These are phyloP conservation scores for Catharus bicknelli DNA, from an alignment of 2,113 vertebrate genomes.

Conservation along the genomic window DNA sequence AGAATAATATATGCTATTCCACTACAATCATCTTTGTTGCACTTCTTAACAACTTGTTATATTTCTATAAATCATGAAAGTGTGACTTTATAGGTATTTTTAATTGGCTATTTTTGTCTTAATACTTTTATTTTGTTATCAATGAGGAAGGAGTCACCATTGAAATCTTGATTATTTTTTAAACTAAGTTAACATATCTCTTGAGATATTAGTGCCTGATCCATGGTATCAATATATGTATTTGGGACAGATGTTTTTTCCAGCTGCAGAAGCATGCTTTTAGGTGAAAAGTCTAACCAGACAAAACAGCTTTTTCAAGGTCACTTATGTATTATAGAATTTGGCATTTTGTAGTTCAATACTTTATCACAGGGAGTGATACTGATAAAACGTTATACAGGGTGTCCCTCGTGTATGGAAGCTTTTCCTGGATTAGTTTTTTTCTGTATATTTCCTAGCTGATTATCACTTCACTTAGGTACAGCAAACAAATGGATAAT, in stretches of 20 bases:
- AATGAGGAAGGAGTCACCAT: background rate
- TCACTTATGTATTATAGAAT: background rate
- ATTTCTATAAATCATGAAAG: background rate
- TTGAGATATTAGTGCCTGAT: background rate
- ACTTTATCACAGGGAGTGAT: background rate
- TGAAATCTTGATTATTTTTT: background rate
- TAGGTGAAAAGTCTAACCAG: background rate
- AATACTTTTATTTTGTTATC: background rate
- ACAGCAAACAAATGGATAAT: background rate
- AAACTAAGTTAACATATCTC: background rate
- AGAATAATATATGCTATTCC: background rate
- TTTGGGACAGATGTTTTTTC: background rate
- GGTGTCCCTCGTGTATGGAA: background rate
- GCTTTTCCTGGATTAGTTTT: background rate
- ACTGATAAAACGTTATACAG: background rate
- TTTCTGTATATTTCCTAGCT: background rate
- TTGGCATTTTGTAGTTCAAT: background rate
- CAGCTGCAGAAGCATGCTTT: background rate
- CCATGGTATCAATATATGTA: background rate
- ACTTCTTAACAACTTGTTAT: background rate
- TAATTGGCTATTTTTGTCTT: background rate
- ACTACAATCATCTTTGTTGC: background rate
- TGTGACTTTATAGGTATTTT: background rate
- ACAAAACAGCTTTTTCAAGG: background rate
- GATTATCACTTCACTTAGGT: background rate